Evolutionary conservation across 2,113 vertebrate species (phyloP), one percentile per base, ranked within the genome.

Genomic region (Oenanthe oenanthe): DNA sequence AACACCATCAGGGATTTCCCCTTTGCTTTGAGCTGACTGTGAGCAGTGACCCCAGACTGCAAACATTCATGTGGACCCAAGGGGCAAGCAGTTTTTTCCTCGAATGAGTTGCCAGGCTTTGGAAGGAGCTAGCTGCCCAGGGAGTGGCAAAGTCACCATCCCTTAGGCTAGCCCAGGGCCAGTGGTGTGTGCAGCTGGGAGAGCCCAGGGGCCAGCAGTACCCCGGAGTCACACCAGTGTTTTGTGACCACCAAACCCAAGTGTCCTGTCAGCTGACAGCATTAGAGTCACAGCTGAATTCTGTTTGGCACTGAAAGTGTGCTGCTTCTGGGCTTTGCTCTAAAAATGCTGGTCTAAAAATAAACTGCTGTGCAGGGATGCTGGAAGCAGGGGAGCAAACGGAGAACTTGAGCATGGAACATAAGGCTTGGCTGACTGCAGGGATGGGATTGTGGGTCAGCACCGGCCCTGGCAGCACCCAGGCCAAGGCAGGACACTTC

Each of bases 281-380:
- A 2, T 22, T 40, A 15, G 53, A 68, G 36, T 26, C 22, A 13
- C 67, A 24, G 28, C 71, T 29, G 78, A 79, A 72, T 88, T 56
- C 34, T 18, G 54, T 73, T 73, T 76, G 85, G 67, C 67, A 36
- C 58, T 12, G 82, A 38, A 85, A 92, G 79, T 38, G 72, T 92
- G 58, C 92, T 38, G 66, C 75, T 94, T 82, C 85, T 95, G 90
- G 88, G 88, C 90, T 94, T 57, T 75, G 93, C 85, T 92, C 12
- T 94, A 75, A 92, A 93, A 96, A 85, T 24, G 74, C 81, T 26
- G 26, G 4, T 42, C 88, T 95, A 76, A 94, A 96, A 97, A 93
- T 93, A 96, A 88, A 50, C 74, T 22, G 74, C 32, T 1, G 3
- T 79, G 29, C 19, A 24, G 70, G 81, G 43, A 74, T 77, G 81